phyloP scores from a whole-genome alignment of 2,888 invertebrate genomes.

The Cybosia mesomella region DNA sequence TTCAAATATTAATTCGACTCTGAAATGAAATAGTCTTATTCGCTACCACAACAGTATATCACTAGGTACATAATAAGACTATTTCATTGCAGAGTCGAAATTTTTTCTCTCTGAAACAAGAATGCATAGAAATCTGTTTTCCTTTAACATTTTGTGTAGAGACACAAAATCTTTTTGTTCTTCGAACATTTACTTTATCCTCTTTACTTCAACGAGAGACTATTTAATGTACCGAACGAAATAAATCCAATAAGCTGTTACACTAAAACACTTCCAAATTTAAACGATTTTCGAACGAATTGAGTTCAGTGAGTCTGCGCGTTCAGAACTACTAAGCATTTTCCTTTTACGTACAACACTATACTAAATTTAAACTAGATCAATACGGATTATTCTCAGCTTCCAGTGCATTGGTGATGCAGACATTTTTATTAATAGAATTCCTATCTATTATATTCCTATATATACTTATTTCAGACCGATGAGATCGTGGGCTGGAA shows the following conservation, averaged over 20 bases:
- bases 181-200: constrained; percentile 1
- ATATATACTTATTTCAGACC: constrained; percentile 53
- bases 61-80: no score
- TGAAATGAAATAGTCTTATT: no score
- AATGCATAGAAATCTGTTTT: background rate
- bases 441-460: constrained; percentile 54
- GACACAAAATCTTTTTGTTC: background rate
- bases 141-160: background rate
- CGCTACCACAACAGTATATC: no score
- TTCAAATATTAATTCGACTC: no score
- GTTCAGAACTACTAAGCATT: constrained; percentile 30
- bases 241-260: constrained; percentile 46
- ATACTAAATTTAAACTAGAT: constrained; percentile 79
- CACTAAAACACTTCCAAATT: constrained; percentile 43
- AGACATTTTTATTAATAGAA: constrained; percentile 79
- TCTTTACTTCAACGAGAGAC: constrained; percentile 27
- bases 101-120: no score
- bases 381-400: constrained; percentile 73
- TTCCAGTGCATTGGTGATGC: constrained; percentile 65
- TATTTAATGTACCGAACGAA: constrained; percentile 32
- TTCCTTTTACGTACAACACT: constrained; percentile 42
- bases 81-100: no score
- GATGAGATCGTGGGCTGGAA: constrained; percentile 27
- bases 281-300: constrained; percentile 39
- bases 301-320: constrained; percentile 42